Evolutionary conservation across 2,113 vertebrate species (phyloP).

Genomic region (Hydropotes inermis): DNA sequence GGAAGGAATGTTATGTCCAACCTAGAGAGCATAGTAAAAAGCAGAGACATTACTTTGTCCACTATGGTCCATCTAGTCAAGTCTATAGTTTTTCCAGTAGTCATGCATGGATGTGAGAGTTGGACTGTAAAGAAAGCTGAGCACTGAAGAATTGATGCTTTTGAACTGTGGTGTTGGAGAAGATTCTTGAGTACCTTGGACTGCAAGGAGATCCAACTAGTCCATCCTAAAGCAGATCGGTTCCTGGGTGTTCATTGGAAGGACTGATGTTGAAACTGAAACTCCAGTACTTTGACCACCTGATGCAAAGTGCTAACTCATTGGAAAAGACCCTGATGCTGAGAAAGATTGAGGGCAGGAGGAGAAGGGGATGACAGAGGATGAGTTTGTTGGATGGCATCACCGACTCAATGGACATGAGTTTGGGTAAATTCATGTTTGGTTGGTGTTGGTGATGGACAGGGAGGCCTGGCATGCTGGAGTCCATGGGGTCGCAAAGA

Average conservation of each 20-base stretch:
- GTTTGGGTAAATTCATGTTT: too few species aligned
- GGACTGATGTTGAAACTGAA: too few species aligned
- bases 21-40: neutral
- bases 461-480: too few species aligned
- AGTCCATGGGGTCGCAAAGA: too few species aligned
- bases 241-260: too few species aligned
- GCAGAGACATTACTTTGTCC: neutral
- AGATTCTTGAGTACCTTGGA: neutral
- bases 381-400: too few species aligned
- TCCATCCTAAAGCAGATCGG: neutral
- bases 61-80: neutral
- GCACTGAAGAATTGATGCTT: neutral
- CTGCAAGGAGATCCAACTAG: neutral
- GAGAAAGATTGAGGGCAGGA: too few species aligned
- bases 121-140: neutral
- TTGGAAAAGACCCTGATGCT: too few species aligned
- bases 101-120: neutral
- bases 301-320: fast-evolving
- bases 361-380: too few species aligned
- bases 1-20: neutral
- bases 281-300: too few species aligned
- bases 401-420: too few species aligned
- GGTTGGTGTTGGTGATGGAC: too few species aligned
- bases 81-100: neutral
- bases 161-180: neutral